A percentile compares a stretch with the other conserved stretches of the same genome.
Evolutionary conservation across 2,888 invertebrate species (phyloP).

Genomic region (Masnerella sp.): DNA sequence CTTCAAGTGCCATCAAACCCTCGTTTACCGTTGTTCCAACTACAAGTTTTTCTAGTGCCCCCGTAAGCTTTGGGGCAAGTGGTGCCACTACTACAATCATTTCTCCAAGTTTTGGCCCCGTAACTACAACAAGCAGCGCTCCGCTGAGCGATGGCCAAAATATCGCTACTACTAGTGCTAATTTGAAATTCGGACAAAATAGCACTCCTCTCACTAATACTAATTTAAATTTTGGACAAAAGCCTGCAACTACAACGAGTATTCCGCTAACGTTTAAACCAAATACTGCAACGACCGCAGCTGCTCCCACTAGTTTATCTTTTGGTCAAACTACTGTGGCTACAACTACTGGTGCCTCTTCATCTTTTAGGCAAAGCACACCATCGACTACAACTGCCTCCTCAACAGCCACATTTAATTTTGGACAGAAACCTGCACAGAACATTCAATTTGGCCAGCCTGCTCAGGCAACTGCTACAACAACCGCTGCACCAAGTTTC

Average conservation of each 20-base stretch:
- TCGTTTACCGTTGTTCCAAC: too few species aligned
- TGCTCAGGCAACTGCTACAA: too few species aligned
- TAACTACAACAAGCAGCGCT: neutral
- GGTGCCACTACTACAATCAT: neutral
- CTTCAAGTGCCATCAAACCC: too few species aligned
- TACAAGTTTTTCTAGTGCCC: neutral
- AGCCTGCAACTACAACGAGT: neutral
- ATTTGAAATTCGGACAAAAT: neutral
- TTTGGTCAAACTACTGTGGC: neutral
- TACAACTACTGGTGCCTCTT: too few species aligned
- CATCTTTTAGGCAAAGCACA: too few species aligned
- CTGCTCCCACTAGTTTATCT: neutral
- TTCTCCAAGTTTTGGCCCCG: neutral
- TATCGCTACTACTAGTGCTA: neutral
- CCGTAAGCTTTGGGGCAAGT: conserved; percentile 18
- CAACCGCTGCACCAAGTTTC: neutral
- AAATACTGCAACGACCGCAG: neutral
- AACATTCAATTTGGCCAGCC: too few species aligned
- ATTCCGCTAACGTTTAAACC: conserved; percentile 6
- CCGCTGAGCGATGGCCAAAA: neutral
- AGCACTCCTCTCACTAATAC: neutral
- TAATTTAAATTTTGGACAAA: conserved; percentile 5
- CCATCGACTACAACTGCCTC: neutral
- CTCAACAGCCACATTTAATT: neutral
- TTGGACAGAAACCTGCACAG: too few species aligned